phyloP scores from a whole-genome alignment of 2,797 vertebrate genomes.

The Setipinna tenuifilis region DNA sequence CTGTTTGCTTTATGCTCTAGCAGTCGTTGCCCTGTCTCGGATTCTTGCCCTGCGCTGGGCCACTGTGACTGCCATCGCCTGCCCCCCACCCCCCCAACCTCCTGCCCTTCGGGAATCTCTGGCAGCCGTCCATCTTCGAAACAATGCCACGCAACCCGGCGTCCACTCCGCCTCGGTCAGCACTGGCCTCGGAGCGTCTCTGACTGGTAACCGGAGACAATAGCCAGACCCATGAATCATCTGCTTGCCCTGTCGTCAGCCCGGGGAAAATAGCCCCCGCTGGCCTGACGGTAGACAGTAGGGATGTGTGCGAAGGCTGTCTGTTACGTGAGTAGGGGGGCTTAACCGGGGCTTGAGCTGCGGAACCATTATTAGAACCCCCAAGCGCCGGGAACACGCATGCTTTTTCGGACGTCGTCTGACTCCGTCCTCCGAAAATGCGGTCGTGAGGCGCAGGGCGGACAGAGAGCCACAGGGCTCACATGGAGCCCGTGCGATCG shows the following conservation, averaged over 20 bases:
- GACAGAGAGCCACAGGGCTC: neutral
- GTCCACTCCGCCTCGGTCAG: neutral
- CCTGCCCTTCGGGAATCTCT: constrained; percentile 3
- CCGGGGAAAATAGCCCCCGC: constrained; percentile 34
- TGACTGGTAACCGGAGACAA: constrained; percentile 58
- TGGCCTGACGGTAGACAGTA: constrained; percentile 15
- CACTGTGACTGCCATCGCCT: neutral
- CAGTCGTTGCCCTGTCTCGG: neutral
- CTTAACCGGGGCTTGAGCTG: neutral
- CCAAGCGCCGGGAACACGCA: neutral
- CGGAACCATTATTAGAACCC: neutral
- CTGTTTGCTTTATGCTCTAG: neutral
- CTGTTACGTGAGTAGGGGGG: constrained; percentile 14
- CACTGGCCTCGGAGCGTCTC: neutral
- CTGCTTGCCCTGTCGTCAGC: constrained; percentile 52
- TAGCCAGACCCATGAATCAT: constrained; percentile 47
- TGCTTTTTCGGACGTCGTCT: neutral
- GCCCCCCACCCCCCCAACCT: neutral
- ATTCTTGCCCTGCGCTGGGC: neutral
- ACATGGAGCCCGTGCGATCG: neutral
- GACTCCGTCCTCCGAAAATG: neutral
- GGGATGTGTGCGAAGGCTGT: constrained; percentile 40
- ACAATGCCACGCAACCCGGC: neutral
- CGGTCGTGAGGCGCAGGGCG: neutral
- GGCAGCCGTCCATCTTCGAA: neutral